phyloP scores from a whole-genome alignment of 2,113 vertebrate genomes.

The Cacatua alba region DNA sequence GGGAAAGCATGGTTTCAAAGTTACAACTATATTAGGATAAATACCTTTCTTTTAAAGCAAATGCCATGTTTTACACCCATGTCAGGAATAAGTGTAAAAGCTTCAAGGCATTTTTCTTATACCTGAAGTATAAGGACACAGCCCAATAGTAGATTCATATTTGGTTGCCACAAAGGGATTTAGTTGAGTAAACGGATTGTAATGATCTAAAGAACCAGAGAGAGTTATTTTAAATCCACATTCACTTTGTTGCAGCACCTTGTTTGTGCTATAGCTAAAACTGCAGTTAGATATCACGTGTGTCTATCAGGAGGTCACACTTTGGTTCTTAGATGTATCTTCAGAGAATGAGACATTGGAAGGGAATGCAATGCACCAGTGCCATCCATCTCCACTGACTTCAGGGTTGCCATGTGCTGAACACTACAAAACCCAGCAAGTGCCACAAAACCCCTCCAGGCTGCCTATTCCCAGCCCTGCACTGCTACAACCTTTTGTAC shows the following conservation, averaged over 20 bases:
- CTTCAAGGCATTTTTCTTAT: conserved; percentile 69
- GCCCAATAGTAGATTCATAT: conserved; percentile 85
- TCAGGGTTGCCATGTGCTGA: background rate
- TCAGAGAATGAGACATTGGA: background rate
- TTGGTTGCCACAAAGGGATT: conserved; percentile 84
- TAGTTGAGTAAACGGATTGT: conserved; percentile 88
- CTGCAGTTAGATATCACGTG: background rate
- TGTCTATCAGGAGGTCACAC: background rate
- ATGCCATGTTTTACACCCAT: conserved; percentile 60
- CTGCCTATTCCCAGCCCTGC: background rate
- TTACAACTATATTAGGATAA: background rate
- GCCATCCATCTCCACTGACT: background rate
- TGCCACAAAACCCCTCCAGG: background rate
- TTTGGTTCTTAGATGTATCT: background rate
- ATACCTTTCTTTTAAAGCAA: background rate
- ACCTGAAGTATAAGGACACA: conserved; percentile 86
- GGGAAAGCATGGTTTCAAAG: background rate
- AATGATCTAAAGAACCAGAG: conserved; percentile 87
- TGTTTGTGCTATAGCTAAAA: background rate
- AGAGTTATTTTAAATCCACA: conserved; percentile 55
- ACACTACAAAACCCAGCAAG: background rate
- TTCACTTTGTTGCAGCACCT: background rate
- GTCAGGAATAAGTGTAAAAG: conserved; percentile 24
- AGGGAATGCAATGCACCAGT: background rate
- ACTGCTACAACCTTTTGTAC: background rate